Evolutionary conservation across 2,888 invertebrate genomes (phyloP), one percentile per base, ranked within the genome.

Genomic region (Cryptocephalus moraei): DNA sequence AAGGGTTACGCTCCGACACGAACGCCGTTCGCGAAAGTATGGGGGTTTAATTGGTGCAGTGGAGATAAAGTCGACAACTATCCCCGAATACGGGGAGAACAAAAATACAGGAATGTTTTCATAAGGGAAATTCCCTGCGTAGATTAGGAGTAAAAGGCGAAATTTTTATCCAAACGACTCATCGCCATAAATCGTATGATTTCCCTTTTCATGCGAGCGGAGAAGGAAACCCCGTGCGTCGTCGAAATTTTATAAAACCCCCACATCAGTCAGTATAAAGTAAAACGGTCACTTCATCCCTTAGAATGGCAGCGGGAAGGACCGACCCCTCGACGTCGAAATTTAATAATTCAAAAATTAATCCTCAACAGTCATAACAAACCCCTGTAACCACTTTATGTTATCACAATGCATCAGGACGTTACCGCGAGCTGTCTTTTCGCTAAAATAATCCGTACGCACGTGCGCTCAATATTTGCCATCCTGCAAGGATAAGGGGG

Each of bases 261-360:
- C 22, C 22, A 22, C 47, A 44, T 44, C 44, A 47, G 44, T 45
- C 45, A 45, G 14, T 39, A 50, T 50, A 48, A 48, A 48, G 12
- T 34, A 14, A 47, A 47, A 51, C 44, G 51, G 51, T 51, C 51
- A 51, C 42, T 43, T 42, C 33, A 39, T 51, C 49, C 39, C 40
- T 45, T 40, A 40, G n/a, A 11, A n/a, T 45, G 44, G 12, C 11
- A 38, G 46, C 11, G n/a, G 36, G 3, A 36, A 12, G 36, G 36
- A 36, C n/a, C 13, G 46, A 46, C 43, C 49, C 49, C 41, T 13
- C 33, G 45, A 52, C 48, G 53, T 14, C 43, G 55, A 60, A 62
- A 63, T 63, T 63, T 63, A 62, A 63, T 63, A 63, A 62, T 63
- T 62, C 62, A 63, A 62, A 62, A 63, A 63, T 63, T 63, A 63